These are phyloP conservation scores for Trichogramma evanescens DNA, from an alignment of 2,888 invertebrate genomes.

Conservation along the genomic window DNA sequence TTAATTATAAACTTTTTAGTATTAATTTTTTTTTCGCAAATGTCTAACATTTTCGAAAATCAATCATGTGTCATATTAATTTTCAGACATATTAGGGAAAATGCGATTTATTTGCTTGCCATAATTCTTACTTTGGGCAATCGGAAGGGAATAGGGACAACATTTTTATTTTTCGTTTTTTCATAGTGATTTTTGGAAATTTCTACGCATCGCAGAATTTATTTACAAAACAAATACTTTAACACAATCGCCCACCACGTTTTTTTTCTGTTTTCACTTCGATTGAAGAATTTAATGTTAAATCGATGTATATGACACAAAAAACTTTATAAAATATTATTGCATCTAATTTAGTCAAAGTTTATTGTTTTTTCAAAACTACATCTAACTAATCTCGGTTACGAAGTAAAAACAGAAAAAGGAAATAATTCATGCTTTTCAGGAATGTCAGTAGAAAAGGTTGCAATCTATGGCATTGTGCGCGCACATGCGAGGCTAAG, in stretches of 20 bases:
- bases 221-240: constrained; percentile 12
- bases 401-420: constrained; percentile 15
- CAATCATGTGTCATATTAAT: constrained; percentile 16
- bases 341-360: background rate
- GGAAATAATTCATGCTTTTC: constrained; percentile 3
- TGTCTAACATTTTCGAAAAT: constrained; percentile 15
- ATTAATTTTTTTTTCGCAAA: constrained; percentile 1
- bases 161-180: background rate
- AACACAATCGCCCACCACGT: constrained; percentile 21
- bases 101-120: constrained; percentile 18
- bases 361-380: background rate
- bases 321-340: no score
- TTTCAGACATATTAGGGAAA: constrained; percentile 17
- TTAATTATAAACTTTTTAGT: background rate
- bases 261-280: constrained; percentile 2
- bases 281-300: background rate
- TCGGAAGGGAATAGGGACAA: constrained; percentile 20
- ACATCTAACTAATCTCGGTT: background rate
- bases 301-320: no score
- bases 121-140: constrained; percentile 19
- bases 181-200: background rate
- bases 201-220: constrained; percentile 16
- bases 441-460: constrained; percentile 21
- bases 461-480: constrained; percentile 19
- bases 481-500: constrained; percentile 17